A percentile compares a stretch with the other conserved stretches of the same genome.
Conservation (phyloP, 2,113 vertebrate species). For the Sylvietta virens region DNA sequence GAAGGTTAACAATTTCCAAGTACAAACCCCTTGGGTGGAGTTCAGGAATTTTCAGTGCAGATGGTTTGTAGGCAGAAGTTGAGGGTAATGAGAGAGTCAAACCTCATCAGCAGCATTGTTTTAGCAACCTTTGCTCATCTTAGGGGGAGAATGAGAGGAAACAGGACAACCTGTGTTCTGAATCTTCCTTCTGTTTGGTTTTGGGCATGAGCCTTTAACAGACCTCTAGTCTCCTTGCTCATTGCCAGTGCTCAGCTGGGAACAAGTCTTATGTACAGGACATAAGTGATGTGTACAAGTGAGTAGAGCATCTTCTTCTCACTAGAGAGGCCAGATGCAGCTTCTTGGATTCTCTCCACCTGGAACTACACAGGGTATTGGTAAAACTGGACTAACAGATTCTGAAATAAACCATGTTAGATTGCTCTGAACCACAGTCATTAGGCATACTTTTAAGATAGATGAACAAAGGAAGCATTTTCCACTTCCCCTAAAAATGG, state of each 20-base stretch:
- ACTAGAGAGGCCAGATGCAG: not conserved
- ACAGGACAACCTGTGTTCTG: not conserved
- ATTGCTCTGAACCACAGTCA: not conserved
- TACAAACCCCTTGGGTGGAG: slow-evolving; percentile 2
- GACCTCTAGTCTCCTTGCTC: not conserved
- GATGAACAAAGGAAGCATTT: not conserved
- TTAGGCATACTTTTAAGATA: not conserved
- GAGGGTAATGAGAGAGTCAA: not conserved
- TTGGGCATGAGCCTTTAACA: not conserved
- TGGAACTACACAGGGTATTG: not conserved
- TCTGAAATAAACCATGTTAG: not conserved
- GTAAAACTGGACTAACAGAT: not conserved
- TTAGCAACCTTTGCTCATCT: slow-evolving; percentile 9
- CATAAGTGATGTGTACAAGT: not conserved
- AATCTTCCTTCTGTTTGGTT: not conserved
- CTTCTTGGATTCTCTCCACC: not conserved
- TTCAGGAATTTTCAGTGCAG: slow-evolving; percentile 22
- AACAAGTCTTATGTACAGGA: not conserved
- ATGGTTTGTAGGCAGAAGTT: not conserved
- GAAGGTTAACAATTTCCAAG: slow-evolving; percentile 11
- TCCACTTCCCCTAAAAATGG: not conserved
- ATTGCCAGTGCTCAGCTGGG: not conserved
- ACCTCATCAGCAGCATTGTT: not conserved
- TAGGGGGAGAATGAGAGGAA: not conserved
- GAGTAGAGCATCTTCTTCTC: not conserved